These are phyloP conservation scores for Oceanites oceanicus DNA, from an alignment of 2,113 vertebrate species.

Conservation along the genomic window DNA sequence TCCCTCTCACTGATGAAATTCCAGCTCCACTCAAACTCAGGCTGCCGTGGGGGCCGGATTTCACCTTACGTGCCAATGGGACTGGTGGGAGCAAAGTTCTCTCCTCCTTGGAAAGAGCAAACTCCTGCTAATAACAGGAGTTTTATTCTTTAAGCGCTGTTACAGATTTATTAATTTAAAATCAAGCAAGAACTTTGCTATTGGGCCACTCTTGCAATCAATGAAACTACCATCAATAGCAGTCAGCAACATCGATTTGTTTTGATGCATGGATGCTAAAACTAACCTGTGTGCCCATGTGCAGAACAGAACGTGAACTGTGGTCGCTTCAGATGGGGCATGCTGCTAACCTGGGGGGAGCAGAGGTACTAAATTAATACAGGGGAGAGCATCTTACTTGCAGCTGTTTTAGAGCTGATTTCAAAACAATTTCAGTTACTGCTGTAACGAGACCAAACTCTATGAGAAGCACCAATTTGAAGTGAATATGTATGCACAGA, in stretches of 20 bases:
- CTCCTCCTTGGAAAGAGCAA: not conserved
- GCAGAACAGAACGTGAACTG: not conserved
- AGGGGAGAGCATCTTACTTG: not conserved
- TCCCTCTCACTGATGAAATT: not conserved
- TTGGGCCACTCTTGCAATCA: not conserved
- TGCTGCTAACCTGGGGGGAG: not conserved
- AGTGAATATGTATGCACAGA: not conserved
- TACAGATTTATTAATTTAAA: not conserved
- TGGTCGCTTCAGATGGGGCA: fast-evolving
- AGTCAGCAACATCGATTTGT: not conserved
- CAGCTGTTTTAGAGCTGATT: not conserved
- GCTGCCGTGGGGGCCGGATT: fast-evolving
- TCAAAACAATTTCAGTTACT: not conserved
- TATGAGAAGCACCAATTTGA: not conserved
- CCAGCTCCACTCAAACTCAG: not conserved
- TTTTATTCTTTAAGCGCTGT: not conserved
- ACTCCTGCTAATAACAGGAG: not conserved
- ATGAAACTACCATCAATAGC: not conserved
- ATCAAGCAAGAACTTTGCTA: not conserved
- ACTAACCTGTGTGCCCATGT: not conserved
- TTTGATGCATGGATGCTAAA: not conserved
- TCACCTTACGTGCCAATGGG: fast-evolving
- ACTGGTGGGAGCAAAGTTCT: not conserved
- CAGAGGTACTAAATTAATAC: not conserved
- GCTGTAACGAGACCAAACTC: not conserved